Evolutionary conservation across 2,113 vertebrate species (phyloP).

Genomic region (Ochotona curzoniae): DNA sequence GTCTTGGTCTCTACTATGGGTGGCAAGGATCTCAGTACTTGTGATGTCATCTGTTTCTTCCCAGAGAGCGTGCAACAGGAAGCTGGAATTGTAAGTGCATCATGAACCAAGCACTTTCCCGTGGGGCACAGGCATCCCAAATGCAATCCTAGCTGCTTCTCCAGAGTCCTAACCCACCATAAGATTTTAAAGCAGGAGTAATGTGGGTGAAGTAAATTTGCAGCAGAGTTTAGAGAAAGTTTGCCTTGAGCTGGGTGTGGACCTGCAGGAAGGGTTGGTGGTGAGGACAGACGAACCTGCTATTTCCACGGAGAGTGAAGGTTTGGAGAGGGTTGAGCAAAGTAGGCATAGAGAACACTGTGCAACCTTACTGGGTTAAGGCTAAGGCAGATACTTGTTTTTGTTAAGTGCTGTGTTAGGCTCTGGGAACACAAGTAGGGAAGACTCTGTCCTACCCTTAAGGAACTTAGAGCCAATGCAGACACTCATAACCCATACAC

Average conservation of each 20-base stretch:
- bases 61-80: no score
- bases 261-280: background rate
- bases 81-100: no score
- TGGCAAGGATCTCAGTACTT: no score
- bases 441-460: background rate
- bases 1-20: no score
- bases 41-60: no score
- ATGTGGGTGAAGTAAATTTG: background rate
- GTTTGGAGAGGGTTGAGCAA: background rate
- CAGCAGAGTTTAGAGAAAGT: background rate
- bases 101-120: no score
- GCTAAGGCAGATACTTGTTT: background rate
- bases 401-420: background rate
- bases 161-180: background rate
- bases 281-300: background rate
- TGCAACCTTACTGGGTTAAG: background rate
- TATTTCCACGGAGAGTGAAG: rapidly evolving
- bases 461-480: background rate
- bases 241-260: background rate
- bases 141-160: no score
- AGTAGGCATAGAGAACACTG: background rate
- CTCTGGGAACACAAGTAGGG: background rate
- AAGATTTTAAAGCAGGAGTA: background rate
- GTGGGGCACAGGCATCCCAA: no score
- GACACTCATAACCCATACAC: background rate